A percentile compares a stretch with the other conserved stretches of the same genome.
Conservation (phyloP, 2,113 vertebrate genomes). For the Hyperopisus bebe region DNA sequence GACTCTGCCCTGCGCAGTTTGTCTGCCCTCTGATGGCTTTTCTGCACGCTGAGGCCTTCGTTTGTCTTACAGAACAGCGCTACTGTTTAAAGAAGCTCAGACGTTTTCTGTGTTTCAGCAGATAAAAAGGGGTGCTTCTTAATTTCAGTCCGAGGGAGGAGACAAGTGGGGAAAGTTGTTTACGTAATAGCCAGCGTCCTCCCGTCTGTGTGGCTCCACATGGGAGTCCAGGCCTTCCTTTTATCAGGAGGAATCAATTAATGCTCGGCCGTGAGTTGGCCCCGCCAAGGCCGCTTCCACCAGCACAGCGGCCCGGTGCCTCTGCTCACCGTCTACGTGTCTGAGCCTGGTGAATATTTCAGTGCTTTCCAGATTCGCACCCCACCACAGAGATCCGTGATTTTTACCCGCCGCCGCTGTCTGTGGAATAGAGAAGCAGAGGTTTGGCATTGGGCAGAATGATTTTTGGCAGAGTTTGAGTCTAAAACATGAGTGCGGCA, state of each 20-base stretch:
- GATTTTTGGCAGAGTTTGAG: neutral
- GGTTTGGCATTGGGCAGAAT: conserved; percentile 13
- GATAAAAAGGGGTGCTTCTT: neutral
- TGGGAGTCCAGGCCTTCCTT: neutral
- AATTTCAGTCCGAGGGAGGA: neutral
- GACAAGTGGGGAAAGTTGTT: neutral
- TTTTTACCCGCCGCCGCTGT: conserved; percentile 6
- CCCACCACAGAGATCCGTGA: conserved; percentile 30
- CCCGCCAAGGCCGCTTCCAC: neutral
- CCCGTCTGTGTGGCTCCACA: neutral
- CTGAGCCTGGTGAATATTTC: conserved; percentile 24
- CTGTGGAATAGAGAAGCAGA: conserved; percentile 18
- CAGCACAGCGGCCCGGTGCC: neutral
- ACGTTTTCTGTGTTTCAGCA: neutral
- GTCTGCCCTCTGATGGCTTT: neutral
- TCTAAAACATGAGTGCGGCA: neutral
- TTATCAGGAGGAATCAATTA: neutral
- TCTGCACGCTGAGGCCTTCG: neutral
- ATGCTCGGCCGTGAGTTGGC: neutral
- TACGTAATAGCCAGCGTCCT: neutral
- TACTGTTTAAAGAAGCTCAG: neutral
- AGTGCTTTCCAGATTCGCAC: conserved; percentile 28
- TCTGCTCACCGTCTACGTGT: conserved; percentile 2
- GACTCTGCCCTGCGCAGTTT: neutral
- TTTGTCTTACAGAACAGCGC: neutral